Evolutionary conservation across 2,113 vertebrate species (phyloP), one percentile per base, ranked within the genome.

Genomic region (Chloropsis hardwickii): DNA sequence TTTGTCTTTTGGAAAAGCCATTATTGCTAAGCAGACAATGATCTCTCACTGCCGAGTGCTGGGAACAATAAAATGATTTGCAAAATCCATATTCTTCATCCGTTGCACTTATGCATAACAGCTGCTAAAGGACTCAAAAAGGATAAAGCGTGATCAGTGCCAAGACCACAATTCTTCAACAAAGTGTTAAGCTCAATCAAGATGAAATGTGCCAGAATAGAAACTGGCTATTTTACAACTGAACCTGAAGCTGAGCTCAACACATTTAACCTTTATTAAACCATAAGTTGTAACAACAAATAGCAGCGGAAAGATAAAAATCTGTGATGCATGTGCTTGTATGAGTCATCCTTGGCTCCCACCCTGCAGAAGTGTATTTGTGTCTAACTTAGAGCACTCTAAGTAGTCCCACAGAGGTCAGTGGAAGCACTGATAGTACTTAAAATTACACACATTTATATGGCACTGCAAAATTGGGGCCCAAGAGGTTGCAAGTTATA

Each of bases 1-100:
- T 96, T 97, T 97, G 97, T 94, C 84, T 91, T 97, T 88, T 94
- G 94, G 90, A 93, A 97, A 96, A 94, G 60, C 72, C 85, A 92
- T 97, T 96, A 95, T 58, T 94, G 73, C 92, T 95, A 93, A 94
- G 87, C 77, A 96, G 93, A 92, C 93, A 93, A 94, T 40, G 90
- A 95, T 92, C 88, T 95, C 91, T 92, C 60, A 72, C 50, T 88
- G 60, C 51, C 1, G n/a, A 97, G 77, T 47, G 86, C 90, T 69
- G 76, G 72, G 62, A 88, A 88, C 92, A 95, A 90, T 53, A 74
- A 70, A 95, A 84, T 66, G 22, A 88, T 82, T 92, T 95, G 79
- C 14, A 25, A 95, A 93, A 95, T 76, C 72, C 95, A 81, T 83
- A 95, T 92, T 90, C 85, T 83, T 92, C 83, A 93, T 44, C 70